phyloP scores from a whole-genome alignment of 2,888 invertebrate genomes.

The Sceliomorpha sp. region DNA sequence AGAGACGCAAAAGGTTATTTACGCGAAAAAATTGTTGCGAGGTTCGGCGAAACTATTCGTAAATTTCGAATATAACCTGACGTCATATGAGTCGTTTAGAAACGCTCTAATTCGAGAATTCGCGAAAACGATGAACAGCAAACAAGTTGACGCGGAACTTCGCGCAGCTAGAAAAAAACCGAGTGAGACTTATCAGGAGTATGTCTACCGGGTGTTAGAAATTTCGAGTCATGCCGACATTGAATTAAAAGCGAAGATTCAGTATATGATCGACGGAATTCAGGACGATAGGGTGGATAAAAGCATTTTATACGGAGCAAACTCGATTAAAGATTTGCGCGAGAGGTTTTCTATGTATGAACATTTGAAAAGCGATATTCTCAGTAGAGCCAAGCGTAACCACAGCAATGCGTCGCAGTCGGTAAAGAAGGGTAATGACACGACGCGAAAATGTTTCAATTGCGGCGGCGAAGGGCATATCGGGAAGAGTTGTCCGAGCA shows the following conservation, averaged over 20 bases:
- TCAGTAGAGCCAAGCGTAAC: too few relatives aligned
- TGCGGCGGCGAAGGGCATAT: conserved; percentile 18
- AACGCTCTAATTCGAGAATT: conserved; percentile 18
- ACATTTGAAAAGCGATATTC: too few relatives aligned
- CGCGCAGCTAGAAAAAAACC: conserved; percentile 2
- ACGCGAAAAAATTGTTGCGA: conserved; percentile 14
- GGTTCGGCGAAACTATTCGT: conserved; percentile 22
- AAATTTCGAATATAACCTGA: conserved; percentile 14
- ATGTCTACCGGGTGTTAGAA: conserved; percentile 23
- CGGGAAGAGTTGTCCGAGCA: conserved; percentile 31
- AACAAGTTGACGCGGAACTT: conserved; percentile 11
- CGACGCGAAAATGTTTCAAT: too few relatives aligned
- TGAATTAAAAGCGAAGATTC: conserved; percentile 18
- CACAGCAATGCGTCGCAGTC: too few relatives aligned
- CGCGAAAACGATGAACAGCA: conserved; percentile 11
- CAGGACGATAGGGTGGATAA: conserved; percentile 14
- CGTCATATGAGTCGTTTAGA: conserved; percentile 2
- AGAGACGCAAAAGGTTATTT: conserved; percentile 19
- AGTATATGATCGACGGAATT: conserved; percentile 11
- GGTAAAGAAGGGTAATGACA: too few relatives aligned
- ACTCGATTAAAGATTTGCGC: too few relatives aligned
- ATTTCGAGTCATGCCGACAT: conserved; percentile 21
- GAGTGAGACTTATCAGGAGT: conserved; percentile 4
- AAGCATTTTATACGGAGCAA: conserved; percentile 12
- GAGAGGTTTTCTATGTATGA: too few relatives aligned